Base-by-base conservation (phyloP, 2,113 vertebrate species). In the Petaurus breviceps region DNA sequence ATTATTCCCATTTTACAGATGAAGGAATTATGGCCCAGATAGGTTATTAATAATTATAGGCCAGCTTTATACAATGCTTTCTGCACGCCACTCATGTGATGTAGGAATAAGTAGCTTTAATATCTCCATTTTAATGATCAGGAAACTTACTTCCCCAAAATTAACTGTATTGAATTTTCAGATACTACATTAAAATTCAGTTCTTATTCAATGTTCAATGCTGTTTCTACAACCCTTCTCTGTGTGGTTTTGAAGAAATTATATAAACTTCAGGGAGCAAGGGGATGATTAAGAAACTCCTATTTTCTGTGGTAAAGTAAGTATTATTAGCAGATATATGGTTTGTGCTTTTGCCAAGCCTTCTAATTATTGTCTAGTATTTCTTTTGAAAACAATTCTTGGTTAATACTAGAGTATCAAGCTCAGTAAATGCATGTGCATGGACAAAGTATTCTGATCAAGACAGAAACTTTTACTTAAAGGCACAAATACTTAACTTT, bases 301-400 rank as follows among this genome's bases (percentile, higher is more conserved):
- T 68, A 37, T 68, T 68, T 68, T 37, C 31, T 68, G 12, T 37
- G 91, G 9, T 51, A 92, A 93, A 61, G 11, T 52, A 93, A 55
- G 28, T 68, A 90, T 95, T 92, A 94, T 55, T 26, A 94, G 47
- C 54, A 92, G 89, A 90, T 89, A 94, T 47, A 57, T 94, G 94
- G 92, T 92, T 24, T 77, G 31, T 89, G 89, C 0, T 61, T 90
- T 43, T 52, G 1, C n/a, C 23, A 55, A 5, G 61, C 52, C 94
- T n/a, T 37, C 46, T 97, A 96, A 93, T 89, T 90, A 95, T 0
- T 37, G 61, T 95, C 89, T 92, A 97, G 47, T 61, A 47, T 23
- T 97, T n/a, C 68, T 77, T 93, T 54, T 94, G 49, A 94, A 77
- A 77, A 77, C 1, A 91, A 95, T 96, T 93, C 28, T 55, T 19